Evolutionary conservation across 2,888 invertebrate genomes (phyloP), one percentile per base, ranked within the genome.

Genomic region (Phalangium opilio): DNA sequence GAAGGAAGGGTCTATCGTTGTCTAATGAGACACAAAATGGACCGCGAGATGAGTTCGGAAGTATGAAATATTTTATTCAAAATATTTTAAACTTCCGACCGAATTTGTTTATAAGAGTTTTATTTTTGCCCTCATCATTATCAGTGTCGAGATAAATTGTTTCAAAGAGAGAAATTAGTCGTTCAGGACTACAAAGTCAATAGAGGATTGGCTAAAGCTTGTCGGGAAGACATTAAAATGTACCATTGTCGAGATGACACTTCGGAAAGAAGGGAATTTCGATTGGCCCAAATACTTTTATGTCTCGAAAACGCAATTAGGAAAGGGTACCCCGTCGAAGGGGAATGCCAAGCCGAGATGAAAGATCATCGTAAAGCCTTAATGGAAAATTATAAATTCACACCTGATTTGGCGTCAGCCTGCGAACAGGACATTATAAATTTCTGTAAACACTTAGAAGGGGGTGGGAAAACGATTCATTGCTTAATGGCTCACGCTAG

Each of bases 401-500:
- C 87, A 10, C 96, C 96, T 4, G 91, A 95, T 67, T 75, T 96
- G 51, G 82, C 95, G 52, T 76, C 79, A 57, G 76, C 78, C 45
- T 96, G 96, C 70, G 78, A 83, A 17, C 75, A 76, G 58, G 93
- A 93, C 62, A 90, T 93, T 57, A 70, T 74, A 15, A 73, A 71
- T 46, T 78, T 78, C 57, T 91, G 90, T 65, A 61, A 59, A 47
- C 59, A 62, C 34, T 55, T 67, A 48, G 83, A 83, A 64, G 73
- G 77, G 46, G 86, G 84, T 3, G 89, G 86, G 0, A 80, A 81
- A 62, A 93, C 93, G 0, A 81, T 98, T 56, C 95, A 96, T 64
- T 98, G 96, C 63, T 70, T 98, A 39, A 86, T 96, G 86, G 82
- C 83, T 36, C 80, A 85, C 65, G 82, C 84, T 1, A 75, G 81